Conservation (phyloP, 2,888 invertebrate species). For the Syrphus vitripennis region DNA sequence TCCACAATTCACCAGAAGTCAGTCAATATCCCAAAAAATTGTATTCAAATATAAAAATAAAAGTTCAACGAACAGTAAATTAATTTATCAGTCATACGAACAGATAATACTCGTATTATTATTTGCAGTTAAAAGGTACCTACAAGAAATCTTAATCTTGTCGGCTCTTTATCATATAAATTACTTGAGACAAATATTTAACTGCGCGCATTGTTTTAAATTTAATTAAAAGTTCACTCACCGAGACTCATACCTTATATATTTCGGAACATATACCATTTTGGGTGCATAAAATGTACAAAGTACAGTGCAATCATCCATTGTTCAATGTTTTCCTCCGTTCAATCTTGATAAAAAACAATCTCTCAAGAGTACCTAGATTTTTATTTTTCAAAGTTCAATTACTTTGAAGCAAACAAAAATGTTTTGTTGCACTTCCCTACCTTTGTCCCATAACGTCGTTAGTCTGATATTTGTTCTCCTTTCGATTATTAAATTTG, state of each 20-base stretch:
- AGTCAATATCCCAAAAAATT: background rate
- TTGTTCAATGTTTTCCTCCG: conserved; percentile 20
- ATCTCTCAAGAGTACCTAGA: background rate
- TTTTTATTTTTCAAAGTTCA: conserved; percentile 9
- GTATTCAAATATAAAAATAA: background rate
- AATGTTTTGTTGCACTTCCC: conserved; percentile 22
- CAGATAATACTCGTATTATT: background rate
- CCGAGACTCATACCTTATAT: background rate
- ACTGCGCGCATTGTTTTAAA: conserved; percentile 25
- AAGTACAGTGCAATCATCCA: background rate
- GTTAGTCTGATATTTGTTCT: conserved; percentile 14
- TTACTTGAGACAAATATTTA: conserved; percentile 29
- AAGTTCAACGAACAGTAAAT: background rate
- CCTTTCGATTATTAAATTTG: conserved; percentile 45
- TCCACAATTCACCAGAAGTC: background rate
- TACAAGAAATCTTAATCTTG: background rate
- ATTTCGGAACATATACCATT: too few species aligned
- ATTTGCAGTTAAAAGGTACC: too few species aligned
- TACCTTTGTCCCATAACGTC: conserved; percentile 2
- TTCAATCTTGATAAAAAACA: background rate
- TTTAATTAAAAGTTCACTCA: conserved; percentile 36
- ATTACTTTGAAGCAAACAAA: background rate
- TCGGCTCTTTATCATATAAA: background rate
- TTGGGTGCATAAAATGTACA: too few species aligned
- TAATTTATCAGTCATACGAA: background rate